Evolutionary conservation across 2,797 vertebrate genomes (phyloP), one percentile per base, ranked within the genome.

Genomic region (Betta splendens): DNA sequence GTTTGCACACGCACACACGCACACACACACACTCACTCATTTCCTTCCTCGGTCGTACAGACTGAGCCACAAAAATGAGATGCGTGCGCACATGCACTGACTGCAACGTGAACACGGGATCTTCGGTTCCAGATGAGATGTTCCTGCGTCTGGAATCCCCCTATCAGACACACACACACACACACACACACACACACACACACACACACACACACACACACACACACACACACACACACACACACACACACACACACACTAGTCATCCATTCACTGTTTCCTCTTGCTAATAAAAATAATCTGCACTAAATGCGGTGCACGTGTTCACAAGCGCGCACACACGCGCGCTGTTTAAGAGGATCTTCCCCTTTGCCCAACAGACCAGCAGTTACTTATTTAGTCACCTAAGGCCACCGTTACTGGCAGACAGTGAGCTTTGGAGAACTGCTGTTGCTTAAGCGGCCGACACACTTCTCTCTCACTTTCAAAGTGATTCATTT

Each of bases 101-200:
- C 61, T 69, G 74, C 79, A 82, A 81, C 26, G 64, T 71, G 76
- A 84, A 75, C 73, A 79, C 31, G 9, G 71, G 78, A 76, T 84
- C 73, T 83, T 77, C 16, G 26, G 74, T 85, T 81, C 69, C 76
- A 84, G 62, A 89, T 89, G 73, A 78, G n/a, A 75, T 87, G 77
- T 86, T 78, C 69, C 76, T 76, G 74, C 36, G 38, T 80, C 72
- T 88, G 89, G 87, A 92, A 90, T 88, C 87, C 89, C 88, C 91
- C 89, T 85, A 86, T 88, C 75, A 80, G 69, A 70, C 75, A 72
- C 61, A 79, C 65, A 53, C 40, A 29, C 49, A 26, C 37, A 49
- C 25, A 55, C 35, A 63, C 45, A 17, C 46, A 46, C 51, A 51
- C 50, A 69, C 57, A 46, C 43, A 62, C 55, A 68, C 65, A 46